These are phyloP conservation scores for Morbakka virulenta DNA, from an alignment of 30 jellyfish, hydroid and myxozoan genomes.

Conservation along the genomic window DNA sequence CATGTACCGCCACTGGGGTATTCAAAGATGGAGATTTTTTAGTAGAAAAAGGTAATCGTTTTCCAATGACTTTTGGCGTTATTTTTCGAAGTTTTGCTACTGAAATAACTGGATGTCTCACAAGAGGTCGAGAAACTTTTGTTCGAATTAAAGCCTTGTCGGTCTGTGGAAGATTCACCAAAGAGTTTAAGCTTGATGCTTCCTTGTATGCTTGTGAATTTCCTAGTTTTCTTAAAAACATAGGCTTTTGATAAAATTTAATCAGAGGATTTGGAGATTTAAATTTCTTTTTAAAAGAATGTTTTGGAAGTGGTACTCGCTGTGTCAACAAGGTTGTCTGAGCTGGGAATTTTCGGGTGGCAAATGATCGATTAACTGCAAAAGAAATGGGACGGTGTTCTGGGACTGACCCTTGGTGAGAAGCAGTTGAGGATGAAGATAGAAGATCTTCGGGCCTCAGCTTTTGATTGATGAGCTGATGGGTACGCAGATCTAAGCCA, in stretches of 20 bases:
- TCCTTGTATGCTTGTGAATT: background rate
- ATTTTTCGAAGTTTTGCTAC: background rate
- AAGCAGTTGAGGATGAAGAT: background rate
- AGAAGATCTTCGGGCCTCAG: background rate
- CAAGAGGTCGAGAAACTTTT: conserved; percentile 56
- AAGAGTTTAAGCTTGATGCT: background rate
- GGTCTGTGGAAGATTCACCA: conserved; percentile 75
- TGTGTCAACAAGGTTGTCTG: background rate
- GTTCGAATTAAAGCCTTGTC: conserved; percentile 86
- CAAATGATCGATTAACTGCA: background rate
- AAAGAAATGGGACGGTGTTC: background rate
- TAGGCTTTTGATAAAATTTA: background rate
- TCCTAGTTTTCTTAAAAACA: background rate
- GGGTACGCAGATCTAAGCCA: background rate
- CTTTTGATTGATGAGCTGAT: background rate
- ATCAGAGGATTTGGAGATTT: background rate
- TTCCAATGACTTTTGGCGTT: background rate
- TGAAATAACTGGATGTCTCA: conserved; percentile 1
- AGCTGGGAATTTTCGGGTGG: background rate
- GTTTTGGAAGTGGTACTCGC: background rate
- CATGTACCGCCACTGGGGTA: background rate
- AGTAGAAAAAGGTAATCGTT: background rate
- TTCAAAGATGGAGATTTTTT: background rate
- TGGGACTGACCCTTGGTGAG: background rate
- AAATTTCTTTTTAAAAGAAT: background rate